phyloP scores from a whole-genome alignment of 1,140 invertebrate genomes.

The Chlorops oryzae region DNA sequence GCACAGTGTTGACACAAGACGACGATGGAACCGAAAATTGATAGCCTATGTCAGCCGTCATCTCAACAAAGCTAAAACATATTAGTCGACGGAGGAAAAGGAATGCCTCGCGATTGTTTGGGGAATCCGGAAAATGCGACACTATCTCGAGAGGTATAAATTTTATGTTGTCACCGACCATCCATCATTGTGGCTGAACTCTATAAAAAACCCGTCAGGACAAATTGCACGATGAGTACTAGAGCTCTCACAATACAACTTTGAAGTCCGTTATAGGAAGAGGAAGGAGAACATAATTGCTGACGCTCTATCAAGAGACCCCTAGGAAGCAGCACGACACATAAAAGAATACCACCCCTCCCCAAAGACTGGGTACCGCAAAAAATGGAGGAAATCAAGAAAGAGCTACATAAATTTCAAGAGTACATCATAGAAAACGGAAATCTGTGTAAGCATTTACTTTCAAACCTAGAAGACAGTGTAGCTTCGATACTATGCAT shows the following conservation, averaged over 20 bases:
- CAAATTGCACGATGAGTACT: constrained; percentile 21
- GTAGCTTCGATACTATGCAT: background rate
- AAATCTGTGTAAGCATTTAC: background rate
- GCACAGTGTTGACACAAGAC: no score
- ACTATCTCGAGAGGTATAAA: no score
- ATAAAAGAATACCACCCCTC: background rate
- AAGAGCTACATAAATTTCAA: background rate
- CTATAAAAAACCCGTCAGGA: constrained; percentile 26
- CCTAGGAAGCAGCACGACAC: background rate
- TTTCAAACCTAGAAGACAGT: background rate
- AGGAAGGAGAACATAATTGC: constrained; percentile 24
- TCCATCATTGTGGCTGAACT: constrained; percentile 37
- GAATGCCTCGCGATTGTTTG: no score
- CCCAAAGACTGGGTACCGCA: background rate
- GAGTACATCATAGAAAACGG: constrained; percentile 1
- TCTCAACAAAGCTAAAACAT: no score
- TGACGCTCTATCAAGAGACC: constrained; percentile 19
- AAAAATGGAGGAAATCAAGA: background rate
- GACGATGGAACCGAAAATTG: no score
- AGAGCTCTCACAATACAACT: constrained; percentile 19
- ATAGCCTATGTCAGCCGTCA: no score
- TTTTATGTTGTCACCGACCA: no score
- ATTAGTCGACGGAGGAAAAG: no score
- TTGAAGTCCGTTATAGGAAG: constrained; percentile 20
- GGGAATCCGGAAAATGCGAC: no score